Evolutionary conservation across 2,888 invertebrate species (phyloP).

Genomic region (Drosophila maculinotata): DNA sequence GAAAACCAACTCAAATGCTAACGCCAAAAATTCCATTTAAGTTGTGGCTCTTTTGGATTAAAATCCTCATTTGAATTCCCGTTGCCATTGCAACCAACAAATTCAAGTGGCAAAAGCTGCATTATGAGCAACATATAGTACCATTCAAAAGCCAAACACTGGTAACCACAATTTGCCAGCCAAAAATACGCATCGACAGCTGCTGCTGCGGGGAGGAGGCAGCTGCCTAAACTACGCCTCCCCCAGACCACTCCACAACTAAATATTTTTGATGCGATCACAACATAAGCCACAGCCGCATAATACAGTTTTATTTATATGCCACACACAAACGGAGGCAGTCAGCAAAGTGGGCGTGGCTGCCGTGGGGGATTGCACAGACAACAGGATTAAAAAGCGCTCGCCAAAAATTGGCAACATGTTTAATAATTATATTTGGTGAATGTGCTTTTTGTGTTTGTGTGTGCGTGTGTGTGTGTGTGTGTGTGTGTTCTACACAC

Average conservation of each 20-base stretch:
- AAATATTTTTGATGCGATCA: slow-evolving; percentile 65
- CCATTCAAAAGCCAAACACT: slow-evolving; percentile 11
- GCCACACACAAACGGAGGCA: slow-evolving; percentile 18
- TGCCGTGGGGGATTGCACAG: slow-evolving; percentile 60
- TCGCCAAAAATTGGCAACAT: slow-evolving; percentile 78
- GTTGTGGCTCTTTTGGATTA: no score
- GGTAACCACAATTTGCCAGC: slow-evolving; percentile 19
- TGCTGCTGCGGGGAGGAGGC: no score
- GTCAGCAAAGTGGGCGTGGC: slow-evolving; percentile 32
- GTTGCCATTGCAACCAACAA: slow-evolving; percentile 29
- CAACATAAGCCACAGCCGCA: slow-evolving; percentile 75
- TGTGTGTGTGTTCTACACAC: slow-evolving; percentile 51
- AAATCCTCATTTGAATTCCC: no score
- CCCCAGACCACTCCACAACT: slow-evolving; percentile 3
- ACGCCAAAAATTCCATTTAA: no score
- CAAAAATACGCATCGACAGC: slow-evolving; percentile 16
- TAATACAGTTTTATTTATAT: slow-evolving; percentile 75
- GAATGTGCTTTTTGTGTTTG: slow-evolving; percentile 76
- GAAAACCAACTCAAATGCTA: no score
- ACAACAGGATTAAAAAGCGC: slow-evolving; percentile 80
- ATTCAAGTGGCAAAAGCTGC: slow-evolving; percentile 12
- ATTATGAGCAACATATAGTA: slow-evolving; percentile 3
- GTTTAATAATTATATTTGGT: slow-evolving; percentile 80
- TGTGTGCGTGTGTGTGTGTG: slow-evolving; percentile 67
- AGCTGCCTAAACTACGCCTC: slow-evolving; percentile 10